phyloP scores from a whole-genome alignment of 1,140 invertebrate genomes.

The Drosophila triauraria region DNA sequence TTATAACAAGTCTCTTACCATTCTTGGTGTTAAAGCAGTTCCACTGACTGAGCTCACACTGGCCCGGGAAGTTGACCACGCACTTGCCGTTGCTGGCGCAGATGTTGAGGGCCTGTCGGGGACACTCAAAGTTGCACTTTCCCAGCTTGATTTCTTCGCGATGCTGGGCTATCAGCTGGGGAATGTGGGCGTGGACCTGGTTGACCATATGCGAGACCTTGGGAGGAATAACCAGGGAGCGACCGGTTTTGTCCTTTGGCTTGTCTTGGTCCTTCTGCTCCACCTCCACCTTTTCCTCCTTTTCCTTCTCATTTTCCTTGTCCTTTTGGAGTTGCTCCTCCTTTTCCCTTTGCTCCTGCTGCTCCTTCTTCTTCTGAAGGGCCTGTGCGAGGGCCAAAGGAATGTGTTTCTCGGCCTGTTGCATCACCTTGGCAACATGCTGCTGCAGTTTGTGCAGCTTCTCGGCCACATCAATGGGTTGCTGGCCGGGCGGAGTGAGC shows the following conservation, averaged over 20 bases:
- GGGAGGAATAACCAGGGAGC: conserved; percentile 30
- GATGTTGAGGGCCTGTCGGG: conserved; percentile 50
- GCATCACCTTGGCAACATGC: conserved; percentile 68
- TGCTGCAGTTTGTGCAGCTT: conserved; percentile 68
- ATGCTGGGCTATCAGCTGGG: conserved; percentile 54
- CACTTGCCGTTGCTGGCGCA: conserved; percentile 76
- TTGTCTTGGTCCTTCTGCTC: conserved; percentile 18
- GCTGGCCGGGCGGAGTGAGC: conserved; percentile 37
- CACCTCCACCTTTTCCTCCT: not conserved
- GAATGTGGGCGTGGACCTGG: conserved; percentile 50
- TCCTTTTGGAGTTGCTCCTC: conserved; percentile 31
- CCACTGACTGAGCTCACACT: conserved; percentile 73
- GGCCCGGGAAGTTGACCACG: conserved; percentile 69
- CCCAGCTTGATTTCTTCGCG: conserved; percentile 53
- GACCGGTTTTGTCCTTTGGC: conserved; percentile 4
- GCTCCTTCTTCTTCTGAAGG: conserved; percentile 53
- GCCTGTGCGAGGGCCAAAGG: conserved; percentile 63
- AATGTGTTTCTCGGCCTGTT: conserved; percentile 69
- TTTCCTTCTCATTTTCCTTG: not conserved
- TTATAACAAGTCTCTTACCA: conserved; percentile 20
- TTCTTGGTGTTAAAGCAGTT: conserved; percentile 79
- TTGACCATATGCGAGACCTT: conserved; percentile 24
- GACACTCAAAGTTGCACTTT: conserved; percentile 70
- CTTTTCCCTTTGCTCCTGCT: conserved; percentile 29
- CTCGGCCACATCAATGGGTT: conserved; percentile 52